Evolutionary conservation across 1,140 invertebrate species (phyloP), one percentile per base, ranked within the genome.

Genomic region (Popillia japonica): DNA sequence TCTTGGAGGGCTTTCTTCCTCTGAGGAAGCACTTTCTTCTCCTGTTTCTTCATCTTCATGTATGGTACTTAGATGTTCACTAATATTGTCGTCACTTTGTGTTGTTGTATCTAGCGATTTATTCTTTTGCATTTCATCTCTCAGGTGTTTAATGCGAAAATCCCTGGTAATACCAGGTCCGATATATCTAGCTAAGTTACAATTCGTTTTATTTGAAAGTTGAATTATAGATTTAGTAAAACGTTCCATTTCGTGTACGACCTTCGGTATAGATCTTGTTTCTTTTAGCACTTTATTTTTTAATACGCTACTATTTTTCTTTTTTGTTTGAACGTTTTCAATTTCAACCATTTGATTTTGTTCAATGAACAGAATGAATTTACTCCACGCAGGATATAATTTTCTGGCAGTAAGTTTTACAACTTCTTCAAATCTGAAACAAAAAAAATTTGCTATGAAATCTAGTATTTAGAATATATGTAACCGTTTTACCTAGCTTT

Each of bases 231-330:
- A 89, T 82, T 90, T 90, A 44, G 90, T 88, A 76, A 91, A 91
- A 79, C 89, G 88, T 85, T 92, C 91, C 11, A 91, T 89, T 79
- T 89, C 89, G 79, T 88, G 88, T 75, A 92, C 85, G 0, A 91
- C 87, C 78, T 89, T 89, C 2, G 91, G 91, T 81, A 92, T 90
- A 3, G 86, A 80, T 80, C 89, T 89, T 0, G 90, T 90, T 83
- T 92, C 90, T 55, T 87, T 88, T 7, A 92, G 83, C 55, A 92
- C 87, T 86, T 90, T 90, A n/a, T 87, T 90, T 17, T 89, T 88
- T 61, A 88, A 85, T 0, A 84, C 81, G 76, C 90, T 89, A 20
- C 79, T 59, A 68, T 84, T 86, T 7, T 83, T 86, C 75, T 82
- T 85, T 74, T 80, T 85, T 73, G 44, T 81, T 72, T 79, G 73